phyloP scores from a whole-genome alignment of 2,888 invertebrate species.

The Nemapogon koenigi region DNA sequence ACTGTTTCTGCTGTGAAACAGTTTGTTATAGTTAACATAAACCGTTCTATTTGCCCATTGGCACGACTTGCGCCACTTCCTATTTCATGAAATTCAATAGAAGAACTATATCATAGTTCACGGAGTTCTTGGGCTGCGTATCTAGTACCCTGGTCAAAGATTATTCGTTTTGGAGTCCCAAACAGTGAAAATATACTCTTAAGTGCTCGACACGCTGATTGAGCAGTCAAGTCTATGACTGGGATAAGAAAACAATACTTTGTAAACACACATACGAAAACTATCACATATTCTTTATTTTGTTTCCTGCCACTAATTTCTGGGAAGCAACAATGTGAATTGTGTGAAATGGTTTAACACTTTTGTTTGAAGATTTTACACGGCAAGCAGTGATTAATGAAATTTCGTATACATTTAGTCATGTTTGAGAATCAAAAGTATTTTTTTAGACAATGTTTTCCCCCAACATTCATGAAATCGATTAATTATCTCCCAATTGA shows the following conservation, averaged over 20 bases:
- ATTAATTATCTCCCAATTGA: slow-evolving; percentile 8
- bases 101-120: slow-evolving; percentile 11
- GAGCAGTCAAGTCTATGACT: slow-evolving; percentile 10
- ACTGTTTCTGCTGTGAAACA: slow-evolving; percentile 13
- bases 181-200: slow-evolving; percentile 10
- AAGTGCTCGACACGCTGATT: slow-evolving; percentile 8
- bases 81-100: slow-evolving; percentile 15
- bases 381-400: slow-evolving; percentile 1
- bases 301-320: slow-evolving; percentile 14
- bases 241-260: slow-evolving; percentile 9
- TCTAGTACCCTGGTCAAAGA: slow-evolving; percentile 14
- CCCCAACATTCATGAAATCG: slow-evolving; percentile 7
- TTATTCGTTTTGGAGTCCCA: slow-evolving; percentile 14
- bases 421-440: slow-evolving; percentile 8
- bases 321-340: slow-evolving; percentile 13
- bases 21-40: slow-evolving; percentile 16
- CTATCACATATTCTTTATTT: slow-evolving; percentile 10
- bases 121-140: slow-evolving; percentile 13
- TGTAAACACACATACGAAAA: slow-evolving; percentile 11
- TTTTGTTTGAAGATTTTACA: slow-evolving; percentile 12
- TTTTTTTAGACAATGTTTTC: slow-evolving; percentile 7
- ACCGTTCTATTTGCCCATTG: slow-evolving; percentile 18
- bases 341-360: slow-evolving; percentile 14
- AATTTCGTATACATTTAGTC: not conserved
- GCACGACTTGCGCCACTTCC: slow-evolving; percentile 16